Evolutionary conservation across 2,797 vertebrate genomes (phyloP).

Genomic region (Siniperca obscura): DNA sequence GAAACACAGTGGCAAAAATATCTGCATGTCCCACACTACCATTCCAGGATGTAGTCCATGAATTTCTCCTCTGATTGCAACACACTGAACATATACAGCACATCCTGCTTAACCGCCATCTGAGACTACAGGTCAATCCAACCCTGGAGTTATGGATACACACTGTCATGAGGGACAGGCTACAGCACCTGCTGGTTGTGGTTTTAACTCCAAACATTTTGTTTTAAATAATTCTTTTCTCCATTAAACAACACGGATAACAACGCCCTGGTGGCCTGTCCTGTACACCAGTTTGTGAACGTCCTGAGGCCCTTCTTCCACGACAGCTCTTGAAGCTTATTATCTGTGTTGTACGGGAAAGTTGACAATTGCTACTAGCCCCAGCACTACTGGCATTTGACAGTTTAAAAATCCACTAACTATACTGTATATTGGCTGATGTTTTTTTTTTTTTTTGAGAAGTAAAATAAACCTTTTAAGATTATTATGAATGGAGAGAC

Average conservation of each 20-base stretch:
- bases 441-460: not conserved
- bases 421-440: not conserved
- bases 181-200: not conserved
- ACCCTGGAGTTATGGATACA: not conserved
- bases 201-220: not conserved
- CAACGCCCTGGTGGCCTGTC: too few species aligned
- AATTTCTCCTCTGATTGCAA: not conserved
- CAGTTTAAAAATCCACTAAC: not conserved
- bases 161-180: rapidly evolving
- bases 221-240: not conserved
- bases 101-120: not conserved
- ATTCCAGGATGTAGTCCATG: not conserved
- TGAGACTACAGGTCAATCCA: not conserved
- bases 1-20: not conserved
- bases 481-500: not conserved
- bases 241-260: not conserved
- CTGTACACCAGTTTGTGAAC: not conserved
- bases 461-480: not conserved
- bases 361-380: not conserved
- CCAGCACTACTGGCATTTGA: not conserved
- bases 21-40: not conserved
- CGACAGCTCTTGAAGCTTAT: not conserved
- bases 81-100: not conserved
- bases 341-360: too few species aligned
- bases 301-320: not conserved